A percentile compares a stretch with the other conserved stretches of the same genome.
phyloP scores from a whole-genome alignment of 2,797 vertebrate species.

The Oryzias sinensis region DNA sequence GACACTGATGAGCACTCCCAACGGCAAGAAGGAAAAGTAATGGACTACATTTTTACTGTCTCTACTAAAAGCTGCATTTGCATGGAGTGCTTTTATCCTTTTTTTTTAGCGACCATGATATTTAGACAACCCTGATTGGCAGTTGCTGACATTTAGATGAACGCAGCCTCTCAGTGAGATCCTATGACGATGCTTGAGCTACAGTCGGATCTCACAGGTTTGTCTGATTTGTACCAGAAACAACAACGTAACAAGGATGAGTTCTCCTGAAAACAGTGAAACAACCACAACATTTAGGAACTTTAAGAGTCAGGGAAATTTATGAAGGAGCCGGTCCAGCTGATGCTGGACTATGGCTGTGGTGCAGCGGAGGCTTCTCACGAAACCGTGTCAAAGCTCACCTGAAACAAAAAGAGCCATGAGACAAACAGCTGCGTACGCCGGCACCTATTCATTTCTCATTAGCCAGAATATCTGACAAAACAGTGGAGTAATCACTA shows the following conservation, averaged over 20 bases:
- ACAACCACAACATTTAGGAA: too few relatives aligned
- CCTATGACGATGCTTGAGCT: slow-evolving; percentile 37
- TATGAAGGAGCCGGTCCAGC: not conserved
- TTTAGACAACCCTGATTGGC: slow-evolving; percentile 55
- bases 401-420: not conserved
- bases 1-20: slow-evolving; percentile 13
- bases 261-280: too few relatives aligned
- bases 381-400: slow-evolving; percentile 18
- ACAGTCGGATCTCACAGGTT: slow-evolving; percentile 40
- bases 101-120: slow-evolving; percentile 44
- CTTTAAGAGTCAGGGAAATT: not conserved
- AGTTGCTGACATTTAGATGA: slow-evolving; percentile 63
- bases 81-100: slow-evolving; percentile 10
- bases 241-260: not conserved
- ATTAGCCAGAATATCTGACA: slow-evolving; percentile 5
- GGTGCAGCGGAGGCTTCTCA: slow-evolving; percentile 14
- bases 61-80: slow-evolving; percentile 30
- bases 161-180: slow-evolving; percentile 25
- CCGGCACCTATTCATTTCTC: slow-evolving; percentile 22
- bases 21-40: slow-evolving; percentile 23
- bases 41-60: slow-evolving; percentile 24
- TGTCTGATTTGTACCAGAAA: slow-evolving; percentile 34
- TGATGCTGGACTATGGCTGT: not conserved
- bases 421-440: slow-evolving; percentile 10
- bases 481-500: too few relatives aligned